Evolutionary conservation across 2,113 vertebrate genomes (phyloP), one percentile per base, ranked within the genome.

Genomic region (Eleginops maclovinus): DNA sequence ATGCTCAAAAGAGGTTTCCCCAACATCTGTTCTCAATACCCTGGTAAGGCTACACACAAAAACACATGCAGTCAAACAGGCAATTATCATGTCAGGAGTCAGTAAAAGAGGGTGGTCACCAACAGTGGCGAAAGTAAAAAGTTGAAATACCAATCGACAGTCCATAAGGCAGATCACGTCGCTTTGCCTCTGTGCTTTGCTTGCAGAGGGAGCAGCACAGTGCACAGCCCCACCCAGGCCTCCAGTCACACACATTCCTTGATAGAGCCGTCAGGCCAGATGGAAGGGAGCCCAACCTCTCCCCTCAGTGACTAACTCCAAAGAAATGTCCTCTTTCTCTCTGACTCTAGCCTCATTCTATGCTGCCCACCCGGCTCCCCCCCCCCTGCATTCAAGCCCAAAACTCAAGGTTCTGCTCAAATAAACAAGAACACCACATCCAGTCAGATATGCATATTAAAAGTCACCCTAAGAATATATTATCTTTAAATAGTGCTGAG

Each of bases 191-290:
- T 75, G 14, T 44, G 79, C 64, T 72, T 66, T 82, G 71, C 87
- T 89, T 71, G 64, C 77, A 74, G 16, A 85, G 77, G 81, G 85
- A 83, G 79, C n/a, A 79, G 76, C 78, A 71, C 72, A 56, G 79
- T 67, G 80, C 75, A 68, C 60, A 66, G 87, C 94, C 94, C 94
- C 93, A 94, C 94, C 94, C 94, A 88, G 92, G 89, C 91, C 93
- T 93, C 89, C 72, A 94, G 93, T 94, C 93, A 92, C 86, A 94
- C 88, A 88, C 93, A 95, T 95, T 95, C 94, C 88, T 94, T 93
- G 88, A 94, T 92, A 93, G 89, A 93, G 86, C 93, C 44, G 82
- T 88, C 89, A 92, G 89, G 91, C 94, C 93, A 95, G 90, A 93
- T 94, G 93, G 94, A 95, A 92, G 73, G 64, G 72, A 80, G 95